Evolutionary conservation across 1,140 invertebrate species (phyloP), one percentile per base, ranked within the genome.

Genomic region (Berghia stephanieae): DNA sequence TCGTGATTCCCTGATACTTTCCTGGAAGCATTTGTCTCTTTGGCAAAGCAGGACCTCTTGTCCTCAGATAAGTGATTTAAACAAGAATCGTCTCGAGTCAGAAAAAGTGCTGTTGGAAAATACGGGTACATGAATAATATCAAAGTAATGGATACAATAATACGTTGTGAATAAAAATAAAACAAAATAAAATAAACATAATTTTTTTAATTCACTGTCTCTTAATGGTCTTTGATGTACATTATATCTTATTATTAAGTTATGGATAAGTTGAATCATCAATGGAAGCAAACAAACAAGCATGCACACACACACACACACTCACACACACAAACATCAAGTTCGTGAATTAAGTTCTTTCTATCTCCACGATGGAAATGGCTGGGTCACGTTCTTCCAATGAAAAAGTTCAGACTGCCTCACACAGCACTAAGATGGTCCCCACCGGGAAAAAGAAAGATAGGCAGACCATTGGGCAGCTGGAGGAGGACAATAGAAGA

Each of bases 1-100:
- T 85, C 83, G 36, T 82, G 77, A 27, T 73, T 46, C 10, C 77
- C 77, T 44, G 80, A 80, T 0, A 85, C 77, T 63, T 83, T 83
- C 43, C 86, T 80, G 42, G 85, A 83, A 18, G 82, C 83, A n/a
- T 81, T 72, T 43, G 82, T 83, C 67, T 78, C 78, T 71, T 84
- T 77, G 24, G 86, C 63, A 72, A 86, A 86, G 75, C 81, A 80
- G 16, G 79, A 80, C 60, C 73, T 80, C 49, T 84, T 85, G 24
- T 79, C 71, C 1, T 80, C 77, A 10, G 85, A 81, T 10, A 88
- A 74, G 38, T 81, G 78, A 6, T 83, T 80, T 34, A 88, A 55
- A 60, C 87, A 84, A 46, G 75, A 78, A 76, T 88, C 87, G 81
- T 84, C 77, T 71, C 87, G 71, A 40, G 84, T 78, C 57, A 88